These are phyloP conservation scores for Micrastur ruficollis DNA, from an alignment of 2,797 vertebrate genomes.

Conservation along the genomic window DNA sequence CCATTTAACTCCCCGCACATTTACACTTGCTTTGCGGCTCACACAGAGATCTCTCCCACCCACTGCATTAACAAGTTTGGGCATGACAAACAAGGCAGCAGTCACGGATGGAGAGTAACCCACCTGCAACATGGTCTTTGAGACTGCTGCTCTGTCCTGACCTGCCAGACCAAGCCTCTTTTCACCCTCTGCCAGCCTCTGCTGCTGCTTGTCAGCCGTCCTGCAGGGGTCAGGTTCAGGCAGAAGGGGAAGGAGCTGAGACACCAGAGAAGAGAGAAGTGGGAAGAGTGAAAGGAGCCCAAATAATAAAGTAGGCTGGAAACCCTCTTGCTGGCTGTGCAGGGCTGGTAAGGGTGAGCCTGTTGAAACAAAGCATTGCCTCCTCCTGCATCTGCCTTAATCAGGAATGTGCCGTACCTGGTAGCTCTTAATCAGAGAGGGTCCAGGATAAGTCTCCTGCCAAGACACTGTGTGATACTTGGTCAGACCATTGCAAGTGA, in stretches of 20 bases:
- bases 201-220: neutral
- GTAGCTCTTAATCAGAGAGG: neutral
- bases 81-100: neutral
- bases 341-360: neutral
- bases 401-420: neutral
- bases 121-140: neutral
- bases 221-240: neutral
- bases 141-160: neutral
- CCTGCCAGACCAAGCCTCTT: neutral
- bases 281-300: neutral
- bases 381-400: neutral
- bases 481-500: neutral
- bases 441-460: neutral
- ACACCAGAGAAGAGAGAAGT: neutral
- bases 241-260: neutral
- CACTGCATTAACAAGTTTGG: neutral
- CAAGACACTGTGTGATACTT: neutral
- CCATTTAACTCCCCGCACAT: neutral
- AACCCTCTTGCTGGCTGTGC: neutral
- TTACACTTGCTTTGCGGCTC: neutral
- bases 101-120: neutral
- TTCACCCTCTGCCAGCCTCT: neutral
- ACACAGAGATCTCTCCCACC: neutral
- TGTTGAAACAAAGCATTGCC: neutral
- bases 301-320: neutral